A percentile compares a stretch with the other conserved stretches of the same genome.
Conservation (phyloP, 2,888 invertebrate genomes). For the Anthrax anthrax region DNA sequence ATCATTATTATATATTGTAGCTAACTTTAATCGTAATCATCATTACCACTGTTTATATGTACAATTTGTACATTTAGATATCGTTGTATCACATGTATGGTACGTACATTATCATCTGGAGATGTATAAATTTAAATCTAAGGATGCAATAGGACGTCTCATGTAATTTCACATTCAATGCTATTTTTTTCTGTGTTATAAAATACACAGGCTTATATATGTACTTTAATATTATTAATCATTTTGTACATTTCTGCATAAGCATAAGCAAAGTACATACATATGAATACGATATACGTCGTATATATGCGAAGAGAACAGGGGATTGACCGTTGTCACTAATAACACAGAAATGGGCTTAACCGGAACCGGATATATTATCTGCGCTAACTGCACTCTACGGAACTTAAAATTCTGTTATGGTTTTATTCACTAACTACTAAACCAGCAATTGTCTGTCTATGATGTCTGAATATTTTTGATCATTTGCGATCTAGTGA, state of each 20-base stretch:
- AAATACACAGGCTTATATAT: too few relatives aligned
- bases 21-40: too few relatives aligned
- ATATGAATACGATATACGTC: too few relatives aligned
- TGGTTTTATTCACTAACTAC: too few relatives aligned
- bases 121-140: neutral
- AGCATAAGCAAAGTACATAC: too few relatives aligned
- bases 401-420: constrained; percentile 7
- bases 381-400: constrained; percentile 33
- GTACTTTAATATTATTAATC: too few relatives aligned
- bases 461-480: neutral
- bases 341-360: constrained; percentile 25
- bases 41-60: neutral
- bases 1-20: too few relatives aligned
- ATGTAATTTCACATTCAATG: neutral
- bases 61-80: too few relatives aligned
- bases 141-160: neutral
- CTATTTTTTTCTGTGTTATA: too few relatives aligned
- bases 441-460: neutral
- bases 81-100: too few relatives aligned
- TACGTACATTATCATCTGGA: too few relatives aligned
- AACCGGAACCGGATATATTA: constrained; percentile 38
- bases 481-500: neutral
- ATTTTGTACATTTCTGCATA: too few relatives aligned
- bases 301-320: neutral
- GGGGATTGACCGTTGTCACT: constrained; percentile 7